phyloP scores from a whole-genome alignment of 2,888 invertebrate species.

The Machimus rusticus region DNA sequence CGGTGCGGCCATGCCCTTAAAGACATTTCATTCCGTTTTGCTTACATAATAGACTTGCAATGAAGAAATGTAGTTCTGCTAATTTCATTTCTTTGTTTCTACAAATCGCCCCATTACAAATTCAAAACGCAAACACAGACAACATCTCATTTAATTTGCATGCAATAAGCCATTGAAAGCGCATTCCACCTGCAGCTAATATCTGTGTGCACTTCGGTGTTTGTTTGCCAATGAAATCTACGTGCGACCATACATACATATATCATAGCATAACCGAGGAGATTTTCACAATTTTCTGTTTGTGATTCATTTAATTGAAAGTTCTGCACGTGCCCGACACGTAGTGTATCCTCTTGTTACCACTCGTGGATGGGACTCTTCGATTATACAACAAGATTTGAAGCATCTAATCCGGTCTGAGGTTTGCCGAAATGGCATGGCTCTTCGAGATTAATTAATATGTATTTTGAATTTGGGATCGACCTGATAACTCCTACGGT shows the following conservation, averaged over 20 bases:
- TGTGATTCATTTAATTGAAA: slow-evolving; percentile 17
- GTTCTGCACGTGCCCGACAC: neutral
- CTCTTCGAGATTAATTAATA: neutral
- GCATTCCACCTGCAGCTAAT: slow-evolving; percentile 32
- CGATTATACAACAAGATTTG: neutral
- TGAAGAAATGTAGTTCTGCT: slow-evolving; percentile 19
- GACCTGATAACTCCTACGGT: neutral
- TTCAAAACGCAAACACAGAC: slow-evolving; percentile 47
- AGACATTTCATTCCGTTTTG: neutral
- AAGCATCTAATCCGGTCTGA: neutral
- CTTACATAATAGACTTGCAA: neutral
- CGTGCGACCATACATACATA: neutral
- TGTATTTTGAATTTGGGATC: neutral
- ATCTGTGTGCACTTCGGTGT: slow-evolving; percentile 10
- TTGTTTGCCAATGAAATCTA: slow-evolving; percentile 20
- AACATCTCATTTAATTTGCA: slow-evolving; percentile 49
- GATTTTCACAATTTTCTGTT: slow-evolving; percentile 23
- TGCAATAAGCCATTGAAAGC: slow-evolving; percentile 44
- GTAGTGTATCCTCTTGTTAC: neutral
- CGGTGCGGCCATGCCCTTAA: neutral
- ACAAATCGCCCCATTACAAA: slow-evolving; percentile 30
- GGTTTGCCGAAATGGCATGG: neutral
- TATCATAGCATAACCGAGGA: neutral
- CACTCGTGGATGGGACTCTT: neutral
- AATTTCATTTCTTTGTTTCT: slow-evolving; percentile 29